These are phyloP conservation scores for Halocaridina rubra DNA, from an alignment of 2,888 invertebrate species.

Conservation along the genomic window DNA sequence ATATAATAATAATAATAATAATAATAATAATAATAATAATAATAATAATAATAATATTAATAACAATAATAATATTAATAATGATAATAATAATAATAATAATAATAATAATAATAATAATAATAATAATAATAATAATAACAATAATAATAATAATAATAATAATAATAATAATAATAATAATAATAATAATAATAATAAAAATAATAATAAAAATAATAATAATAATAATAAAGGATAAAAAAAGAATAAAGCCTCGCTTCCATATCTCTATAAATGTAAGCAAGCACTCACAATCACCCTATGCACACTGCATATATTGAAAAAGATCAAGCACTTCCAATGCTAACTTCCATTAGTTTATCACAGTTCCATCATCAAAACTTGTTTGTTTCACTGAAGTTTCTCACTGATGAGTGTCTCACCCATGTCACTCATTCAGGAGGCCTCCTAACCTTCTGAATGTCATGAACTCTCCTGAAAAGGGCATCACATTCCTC, in stretches of 20 bases:
- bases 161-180: background rate
- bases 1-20: too few species aligned
- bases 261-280: background rate
- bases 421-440: too few species aligned
- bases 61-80: background rate
- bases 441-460: too few species aligned
- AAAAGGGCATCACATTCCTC: too few species aligned
- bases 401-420: too few species aligned
- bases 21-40: too few species aligned
- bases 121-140: constrained; percentile 5
- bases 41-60: too few species aligned
- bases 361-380: too few species aligned
- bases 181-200: background rate
- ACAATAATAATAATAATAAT: constrained; percentile 5
- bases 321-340: background rate
- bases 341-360: too few species aligned
- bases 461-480: too few species aligned
- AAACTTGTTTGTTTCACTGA: too few species aligned
- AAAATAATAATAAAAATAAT: background rate
- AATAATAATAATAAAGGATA: background rate
- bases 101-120: background rate
- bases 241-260: background rate
- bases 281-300: background rate
- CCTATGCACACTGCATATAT: background rate
- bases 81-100: too few species aligned